Evolutionary conservation across 2,113 vertebrate species (phyloP).

Genomic region (Malaclemys terrapin): DNA sequence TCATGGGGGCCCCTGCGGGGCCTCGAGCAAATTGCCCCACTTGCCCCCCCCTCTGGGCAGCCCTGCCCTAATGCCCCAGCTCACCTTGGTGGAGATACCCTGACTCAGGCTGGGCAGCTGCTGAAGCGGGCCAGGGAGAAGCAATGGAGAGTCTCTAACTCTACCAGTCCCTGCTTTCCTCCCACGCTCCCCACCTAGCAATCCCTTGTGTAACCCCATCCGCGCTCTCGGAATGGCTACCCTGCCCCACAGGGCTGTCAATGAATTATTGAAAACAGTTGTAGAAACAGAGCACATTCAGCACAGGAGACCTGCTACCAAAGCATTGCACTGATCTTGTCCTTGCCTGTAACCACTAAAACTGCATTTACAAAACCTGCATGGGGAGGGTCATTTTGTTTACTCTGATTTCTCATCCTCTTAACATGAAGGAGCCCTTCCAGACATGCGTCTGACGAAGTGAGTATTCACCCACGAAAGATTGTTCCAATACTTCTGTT

Average conservation of each 20-base stretch:
- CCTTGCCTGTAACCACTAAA: not conserved
- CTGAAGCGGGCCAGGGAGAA: not conserved
- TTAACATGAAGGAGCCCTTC: not conserved
- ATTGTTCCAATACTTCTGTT: too few species aligned
- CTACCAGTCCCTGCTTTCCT: not conserved
- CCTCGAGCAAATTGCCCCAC: too few species aligned
- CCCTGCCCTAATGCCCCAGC: too few species aligned
- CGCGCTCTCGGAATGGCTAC: too few species aligned
- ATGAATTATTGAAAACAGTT: not conserved
- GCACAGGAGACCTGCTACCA: too few species aligned
- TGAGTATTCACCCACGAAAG: too few species aligned
- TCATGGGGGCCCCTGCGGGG: too few species aligned
- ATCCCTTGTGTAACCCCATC: too few species aligned
- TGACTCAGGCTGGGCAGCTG: not conserved
- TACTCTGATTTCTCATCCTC: not conserved
- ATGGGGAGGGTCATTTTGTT: not conserved
- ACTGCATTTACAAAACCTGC: not conserved
- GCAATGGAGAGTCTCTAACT: too few species aligned
- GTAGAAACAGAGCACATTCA: not conserved
- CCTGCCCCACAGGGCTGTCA: too few species aligned
- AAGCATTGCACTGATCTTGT: fast-evolving
- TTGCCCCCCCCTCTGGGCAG: too few species aligned
- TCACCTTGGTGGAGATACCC: not conserved
- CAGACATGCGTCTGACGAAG: too few species aligned
- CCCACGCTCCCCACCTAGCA: not conserved